Evolutionary conservation across 2,888 invertebrate species (phyloP).

Genomic region (Choristoneura rosaceana): DNA sequence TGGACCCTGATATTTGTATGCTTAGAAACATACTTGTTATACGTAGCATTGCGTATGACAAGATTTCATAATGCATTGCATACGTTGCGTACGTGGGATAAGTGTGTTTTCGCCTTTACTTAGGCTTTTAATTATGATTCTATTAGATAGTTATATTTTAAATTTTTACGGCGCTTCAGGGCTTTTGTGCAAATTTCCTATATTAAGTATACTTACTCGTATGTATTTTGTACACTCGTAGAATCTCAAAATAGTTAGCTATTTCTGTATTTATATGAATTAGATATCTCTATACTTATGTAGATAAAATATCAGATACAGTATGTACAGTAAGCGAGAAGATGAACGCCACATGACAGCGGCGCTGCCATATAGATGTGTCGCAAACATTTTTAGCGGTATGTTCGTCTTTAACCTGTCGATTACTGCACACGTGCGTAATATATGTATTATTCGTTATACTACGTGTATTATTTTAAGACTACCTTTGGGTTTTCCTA

Average conservation of each 20-base stretch:
- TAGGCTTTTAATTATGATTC: slow-evolving; percentile 1
- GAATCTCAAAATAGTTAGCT: slow-evolving; percentile 31
- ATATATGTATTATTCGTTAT: too few relatives aligned
- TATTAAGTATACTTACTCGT: not conserved
- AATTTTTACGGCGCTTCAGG: slow-evolving; percentile 16
- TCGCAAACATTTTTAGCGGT: not conserved
- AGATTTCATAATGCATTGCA: too few relatives aligned
- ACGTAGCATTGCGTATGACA: too few relatives aligned
- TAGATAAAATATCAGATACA: not conserved
- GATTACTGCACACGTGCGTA: not conserved
- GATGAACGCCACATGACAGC: not conserved
- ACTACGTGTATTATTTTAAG: not conserved
- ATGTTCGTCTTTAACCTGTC: not conserved
- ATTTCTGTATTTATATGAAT: slow-evolving; percentile 12
- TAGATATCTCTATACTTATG: not conserved
- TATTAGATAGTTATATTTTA: slow-evolving; percentile 18
- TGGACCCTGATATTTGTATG: too few relatives aligned
- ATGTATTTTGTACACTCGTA: slow-evolving; percentile 27
- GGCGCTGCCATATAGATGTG: not conserved
- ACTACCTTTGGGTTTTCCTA: slow-evolving; percentile 2
- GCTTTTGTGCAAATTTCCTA: slow-evolving; percentile 26
- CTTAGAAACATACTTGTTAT: too few relatives aligned
- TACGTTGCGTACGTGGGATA: too few relatives aligned
- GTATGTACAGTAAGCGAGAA: not conserved
- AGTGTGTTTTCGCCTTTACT: not conserved